These are phyloP conservation scores for Orthonevra nobilis DNA, from an alignment of 2,888 invertebrate species.

Conservation along the genomic window DNA sequence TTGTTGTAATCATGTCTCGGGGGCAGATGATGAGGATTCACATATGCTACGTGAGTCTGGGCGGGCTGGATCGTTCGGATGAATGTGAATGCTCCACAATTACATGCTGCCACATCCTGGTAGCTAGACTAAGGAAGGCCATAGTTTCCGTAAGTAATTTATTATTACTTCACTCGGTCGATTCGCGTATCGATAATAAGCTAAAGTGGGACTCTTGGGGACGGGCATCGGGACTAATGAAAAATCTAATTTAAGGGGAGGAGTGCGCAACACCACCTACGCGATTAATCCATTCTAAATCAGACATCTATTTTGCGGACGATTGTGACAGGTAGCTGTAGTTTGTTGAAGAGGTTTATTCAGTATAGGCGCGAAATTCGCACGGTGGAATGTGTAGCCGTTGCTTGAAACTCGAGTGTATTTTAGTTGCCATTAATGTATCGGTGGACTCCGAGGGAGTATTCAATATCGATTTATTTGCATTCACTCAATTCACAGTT, in stretches of 20 bases:
- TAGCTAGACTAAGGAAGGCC: constrained; percentile 11
- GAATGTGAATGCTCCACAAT: constrained; percentile 5
- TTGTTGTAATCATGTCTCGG: constrained; percentile 37
- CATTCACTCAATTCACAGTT: too few species aligned
- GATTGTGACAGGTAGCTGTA: constrained; percentile 33
- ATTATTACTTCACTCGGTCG: constrained; percentile 51
- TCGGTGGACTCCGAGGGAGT: too few species aligned
- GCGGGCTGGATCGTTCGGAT: not conserved
- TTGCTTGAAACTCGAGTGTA: too few species aligned
- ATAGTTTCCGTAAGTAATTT: constrained; percentile 31
- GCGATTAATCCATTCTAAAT: constrained; percentile 22
- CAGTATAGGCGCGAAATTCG: too few species aligned
- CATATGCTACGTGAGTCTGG: constrained; percentile 30
- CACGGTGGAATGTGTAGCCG: too few species aligned
- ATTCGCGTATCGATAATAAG: constrained; percentile 47
- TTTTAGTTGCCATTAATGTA: too few species aligned
- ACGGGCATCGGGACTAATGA: constrained; percentile 9
- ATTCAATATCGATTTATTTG: too few species aligned
- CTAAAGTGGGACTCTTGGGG: constrained; percentile 10
- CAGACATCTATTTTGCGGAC: constrained; percentile 22
- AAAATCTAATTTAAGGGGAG: constrained; percentile 5
- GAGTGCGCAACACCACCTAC: not conserved
- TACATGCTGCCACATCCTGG: constrained; percentile 3
- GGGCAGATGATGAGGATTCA: constrained; percentile 33
- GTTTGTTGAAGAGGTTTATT: too few species aligned